These are phyloP conservation scores for Eupithecia inturbata DNA, from an alignment of 2,888 invertebrate genomes.

Conservation along the genomic window DNA sequence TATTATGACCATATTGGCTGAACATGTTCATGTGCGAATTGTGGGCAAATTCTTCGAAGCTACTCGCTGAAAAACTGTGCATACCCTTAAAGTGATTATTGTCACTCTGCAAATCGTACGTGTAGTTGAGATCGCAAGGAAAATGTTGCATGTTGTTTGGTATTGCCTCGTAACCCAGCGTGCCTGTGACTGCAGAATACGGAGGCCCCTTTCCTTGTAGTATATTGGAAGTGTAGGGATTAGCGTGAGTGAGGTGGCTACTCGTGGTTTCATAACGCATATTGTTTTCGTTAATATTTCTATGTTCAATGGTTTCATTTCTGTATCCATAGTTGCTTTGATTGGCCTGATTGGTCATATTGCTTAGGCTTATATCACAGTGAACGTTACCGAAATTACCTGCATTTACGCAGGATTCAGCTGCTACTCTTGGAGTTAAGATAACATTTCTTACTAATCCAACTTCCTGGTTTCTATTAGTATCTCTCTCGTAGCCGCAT, in stretches of 20 bases:
- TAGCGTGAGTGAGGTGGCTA: constrained; percentile 72
- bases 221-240: constrained; percentile 75
- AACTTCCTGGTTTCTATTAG: constrained; percentile 69
- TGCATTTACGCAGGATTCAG: constrained; percentile 86
- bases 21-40: constrained; percentile 80
- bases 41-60: constrained; percentile 83
- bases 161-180: constrained; percentile 68
- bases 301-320: constrained; percentile 78
- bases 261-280: constrained; percentile 74
- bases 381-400: constrained; percentile 88
- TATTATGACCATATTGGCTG: constrained; percentile 79
- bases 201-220: constrained; percentile 76
- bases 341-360: constrained; percentile 49
- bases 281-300: constrained; percentile 63
- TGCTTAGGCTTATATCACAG: constrained; percentile 83
- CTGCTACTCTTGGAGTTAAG: constrained; percentile 83
- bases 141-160: constrained; percentile 73
- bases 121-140: constrained; percentile 77
- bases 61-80: constrained; percentile 80
- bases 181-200: constrained; percentile 57
- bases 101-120: constrained; percentile 70
- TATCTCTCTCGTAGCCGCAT: constrained; percentile 70
- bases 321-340: constrained; percentile 64
- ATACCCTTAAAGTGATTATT: constrained; percentile 69
- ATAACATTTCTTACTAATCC: constrained; percentile 81